Conservation (phyloP, 1,140 invertebrate genomes). For the Caenorhabditis briggsae region DNA sequence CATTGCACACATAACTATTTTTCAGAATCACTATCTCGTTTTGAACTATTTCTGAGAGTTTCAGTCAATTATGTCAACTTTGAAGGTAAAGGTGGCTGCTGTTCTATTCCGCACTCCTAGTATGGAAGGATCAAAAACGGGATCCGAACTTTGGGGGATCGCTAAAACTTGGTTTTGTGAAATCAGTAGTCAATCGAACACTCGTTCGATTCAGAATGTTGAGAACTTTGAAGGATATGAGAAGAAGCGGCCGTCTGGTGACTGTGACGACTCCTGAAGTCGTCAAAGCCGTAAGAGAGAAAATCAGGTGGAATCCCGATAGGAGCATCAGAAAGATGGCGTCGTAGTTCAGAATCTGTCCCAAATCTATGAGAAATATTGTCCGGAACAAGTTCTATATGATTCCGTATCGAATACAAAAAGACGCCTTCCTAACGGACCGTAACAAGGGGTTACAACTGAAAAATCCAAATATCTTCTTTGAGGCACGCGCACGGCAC, state of each 20-base stretch:
- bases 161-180: neutral
- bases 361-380: neutral
- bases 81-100: neutral
- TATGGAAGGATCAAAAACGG: neutral
- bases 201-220: neutral
- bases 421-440: too few relatives aligned
- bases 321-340: neutral
- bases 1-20: too few relatives aligned
- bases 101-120: neutral
- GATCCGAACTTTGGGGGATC: neutral
- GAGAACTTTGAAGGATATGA: neutral
- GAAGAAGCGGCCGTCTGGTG: neutral
- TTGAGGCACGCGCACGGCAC: neutral
- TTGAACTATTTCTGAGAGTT: neutral
- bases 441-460: neutral
- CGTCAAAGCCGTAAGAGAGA: neutral
- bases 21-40: too few relatives aligned
- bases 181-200: neutral
- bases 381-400: neutral
- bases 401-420: neutral
- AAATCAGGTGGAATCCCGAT: neutral
- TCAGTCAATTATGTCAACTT: neutral
- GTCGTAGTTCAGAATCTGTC: neutral
- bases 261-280: too few relatives aligned
- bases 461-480: neutral